These are phyloP conservation scores for Phymorhynchus buccinoides DNA, from an alignment of 1,140 invertebrate species.

Conservation along the genomic window DNA sequence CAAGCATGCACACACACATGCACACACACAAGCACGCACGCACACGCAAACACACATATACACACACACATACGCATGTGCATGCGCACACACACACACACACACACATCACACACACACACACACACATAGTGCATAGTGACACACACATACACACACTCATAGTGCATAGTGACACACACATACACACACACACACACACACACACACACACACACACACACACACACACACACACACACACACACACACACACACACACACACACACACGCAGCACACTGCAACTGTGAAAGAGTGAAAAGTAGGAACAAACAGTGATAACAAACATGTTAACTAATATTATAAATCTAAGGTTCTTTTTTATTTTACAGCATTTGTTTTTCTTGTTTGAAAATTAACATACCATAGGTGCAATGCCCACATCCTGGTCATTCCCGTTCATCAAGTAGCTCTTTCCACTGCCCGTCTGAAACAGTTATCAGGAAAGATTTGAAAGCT, in stretches of 20 bases:
- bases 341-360: not conserved
- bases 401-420: slow-evolving; percentile 66
- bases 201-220: not conserved
- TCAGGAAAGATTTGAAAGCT: slow-evolving; percentile 6
- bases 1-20: slow-evolving; percentile 20
- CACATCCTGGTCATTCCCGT: slow-evolving; percentile 63
- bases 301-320: not conserved
- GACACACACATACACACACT: slow-evolving; percentile 18
- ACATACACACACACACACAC: not conserved
- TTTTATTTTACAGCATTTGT: not conserved
- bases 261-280: too few species aligned
- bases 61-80: too few species aligned
- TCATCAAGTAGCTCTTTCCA: slow-evolving; percentile 68
- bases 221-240: too few species aligned
- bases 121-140: too few species aligned
- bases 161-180: not conserved
- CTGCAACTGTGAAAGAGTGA: not conserved
- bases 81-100: too few species aligned
- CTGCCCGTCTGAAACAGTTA: slow-evolving; percentile 56
- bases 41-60: not conserved
- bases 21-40: too few species aligned
- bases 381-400: too few species aligned
- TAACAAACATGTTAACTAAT: not conserved
- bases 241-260: too few species aligned
- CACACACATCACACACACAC: too few species aligned